These are phyloP conservation scores for Acromyrmex heyeri DNA, from an alignment of 1,140 invertebrate genomes.

Conservation along the genomic window DNA sequence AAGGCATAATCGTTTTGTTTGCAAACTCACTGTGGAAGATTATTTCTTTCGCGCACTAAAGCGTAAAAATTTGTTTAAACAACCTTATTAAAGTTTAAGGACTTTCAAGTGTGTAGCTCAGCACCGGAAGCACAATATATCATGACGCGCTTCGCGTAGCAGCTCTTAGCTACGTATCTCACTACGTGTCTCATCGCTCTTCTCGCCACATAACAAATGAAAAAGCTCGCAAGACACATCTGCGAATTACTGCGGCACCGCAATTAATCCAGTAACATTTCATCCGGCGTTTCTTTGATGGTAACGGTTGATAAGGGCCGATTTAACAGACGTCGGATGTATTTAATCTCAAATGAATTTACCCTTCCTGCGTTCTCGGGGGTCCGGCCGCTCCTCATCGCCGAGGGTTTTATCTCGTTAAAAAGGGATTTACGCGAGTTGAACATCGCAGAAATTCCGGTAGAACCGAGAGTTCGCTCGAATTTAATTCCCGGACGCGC, in stretches of 20 bases:
- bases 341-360: conserved; percentile 70
- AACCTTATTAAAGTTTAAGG: conserved; percentile 44
- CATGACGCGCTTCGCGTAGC: conserved; percentile 33
- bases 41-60: not conserved
- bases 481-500: conserved; percentile 70
- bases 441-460: conserved; percentile 68
- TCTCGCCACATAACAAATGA: conserved; percentile 59
- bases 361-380: conserved; percentile 53
- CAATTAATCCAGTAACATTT: conserved; percentile 65
- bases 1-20: not conserved
- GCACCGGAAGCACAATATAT: conserved; percentile 38
- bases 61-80: conserved; percentile 32
- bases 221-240: conserved; percentile 57
- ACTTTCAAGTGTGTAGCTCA: conserved; percentile 5
- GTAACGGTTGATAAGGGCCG: conserved; percentile 40
- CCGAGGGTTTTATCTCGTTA: conserved; percentile 72
- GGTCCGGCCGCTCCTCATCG: conserved; percentile 43
- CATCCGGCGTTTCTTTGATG: conserved; percentile 53
- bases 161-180: conserved; percentile 28
- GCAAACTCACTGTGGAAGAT: not conserved
- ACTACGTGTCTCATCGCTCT: conserved; percentile 51
- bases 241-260: conserved; percentile 47
- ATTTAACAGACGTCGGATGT: conserved; percentile 65
- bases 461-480: conserved; percentile 66
- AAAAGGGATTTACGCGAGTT: conserved; percentile 70